A percentile compares a stretch with the other conserved stretches of the same genome.
Evolutionary conservation across 2,113 vertebrate species (phyloP).

Genomic region (Nibea albiflora): DNA sequence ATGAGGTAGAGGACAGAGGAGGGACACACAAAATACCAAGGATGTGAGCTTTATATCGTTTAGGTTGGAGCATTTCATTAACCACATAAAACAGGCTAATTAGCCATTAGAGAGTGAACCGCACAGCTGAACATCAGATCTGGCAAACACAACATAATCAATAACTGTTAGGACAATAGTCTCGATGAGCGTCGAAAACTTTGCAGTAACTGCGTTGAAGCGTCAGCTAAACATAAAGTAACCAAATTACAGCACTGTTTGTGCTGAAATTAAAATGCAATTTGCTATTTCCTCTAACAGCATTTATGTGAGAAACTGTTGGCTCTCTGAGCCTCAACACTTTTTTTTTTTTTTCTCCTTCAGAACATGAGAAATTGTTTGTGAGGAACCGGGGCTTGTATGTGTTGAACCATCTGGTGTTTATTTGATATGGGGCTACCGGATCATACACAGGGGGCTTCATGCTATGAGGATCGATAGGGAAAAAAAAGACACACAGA

Average conservation of each 20-base stretch:
- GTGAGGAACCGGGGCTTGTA: constrained; percentile 7
- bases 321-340: constrained; percentile 14
- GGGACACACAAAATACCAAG: constrained; percentile 16
- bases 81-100: constrained; percentile 89
- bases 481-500: background rate
- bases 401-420: constrained; percentile 14
- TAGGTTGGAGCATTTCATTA: constrained; percentile 90
- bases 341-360: background rate
- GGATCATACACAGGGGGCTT: constrained; percentile 36
- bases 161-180: constrained; percentile 49
- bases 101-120: constrained; percentile 83
- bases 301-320: constrained; percentile 17
- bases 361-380: constrained; percentile 20
- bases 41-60: constrained; percentile 31
- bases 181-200: constrained; percentile 48
- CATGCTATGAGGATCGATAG: constrained; percentile 22
- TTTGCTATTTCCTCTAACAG: constrained; percentile 19
- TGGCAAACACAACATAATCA: constrained; percentile 37
- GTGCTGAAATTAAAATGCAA: constrained; percentile 37
- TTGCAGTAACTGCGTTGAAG: background rate
- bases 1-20: constrained; percentile 37
- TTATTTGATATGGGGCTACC: constrained; percentile 24
- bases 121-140: constrained; percentile 54
- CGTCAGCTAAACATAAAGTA: constrained; percentile 13
- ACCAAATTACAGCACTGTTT: constrained; percentile 20